A percentile compares a stretch with the other conserved stretches of the same genome.
phyloP scores from a whole-genome alignment of 2,888 invertebrate genomes.

The Scaeva pyrastri region DNA sequence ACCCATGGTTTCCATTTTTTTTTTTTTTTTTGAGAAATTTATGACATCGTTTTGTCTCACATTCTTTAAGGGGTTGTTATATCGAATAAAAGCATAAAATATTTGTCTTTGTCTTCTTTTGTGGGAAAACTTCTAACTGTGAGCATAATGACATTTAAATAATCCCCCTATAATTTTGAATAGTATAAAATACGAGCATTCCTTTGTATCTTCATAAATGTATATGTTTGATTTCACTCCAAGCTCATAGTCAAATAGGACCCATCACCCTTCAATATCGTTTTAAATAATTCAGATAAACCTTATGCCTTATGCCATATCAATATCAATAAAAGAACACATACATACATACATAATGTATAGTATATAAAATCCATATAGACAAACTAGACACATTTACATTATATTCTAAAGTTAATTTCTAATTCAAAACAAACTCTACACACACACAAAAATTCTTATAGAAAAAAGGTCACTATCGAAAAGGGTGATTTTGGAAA shows the following conservation, averaged over 20 bases:
- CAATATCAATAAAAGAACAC: conserved; percentile 9
- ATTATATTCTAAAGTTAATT: conserved; percentile 31
- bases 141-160: conserved; percentile 1
- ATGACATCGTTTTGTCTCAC: not conserved
- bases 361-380: not conserved
- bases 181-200: not conserved
- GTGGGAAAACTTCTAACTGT: conserved; percentile 3
- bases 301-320: too few relatives aligned
- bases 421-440: conserved; percentile 35
- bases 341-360: not conserved
- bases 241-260: not conserved
- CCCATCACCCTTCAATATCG: not conserved
- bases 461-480: not conserved
- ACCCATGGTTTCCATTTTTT: not conserved
- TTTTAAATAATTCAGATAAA: conserved; percentile 4
- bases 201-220: too few relatives aligned
- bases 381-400: not conserved
- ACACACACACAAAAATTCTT: conserved; percentile 13
- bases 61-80: too few relatives aligned
- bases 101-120: not conserved
- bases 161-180: not conserved
- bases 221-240: not conserved
- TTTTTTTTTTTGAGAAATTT: not conserved
- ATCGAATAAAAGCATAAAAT: too few relatives aligned
- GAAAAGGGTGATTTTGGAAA: conserved; percentile 1